phyloP scores from a whole-genome alignment of 2,113 vertebrate genomes.

The Lonchura striata region DNA sequence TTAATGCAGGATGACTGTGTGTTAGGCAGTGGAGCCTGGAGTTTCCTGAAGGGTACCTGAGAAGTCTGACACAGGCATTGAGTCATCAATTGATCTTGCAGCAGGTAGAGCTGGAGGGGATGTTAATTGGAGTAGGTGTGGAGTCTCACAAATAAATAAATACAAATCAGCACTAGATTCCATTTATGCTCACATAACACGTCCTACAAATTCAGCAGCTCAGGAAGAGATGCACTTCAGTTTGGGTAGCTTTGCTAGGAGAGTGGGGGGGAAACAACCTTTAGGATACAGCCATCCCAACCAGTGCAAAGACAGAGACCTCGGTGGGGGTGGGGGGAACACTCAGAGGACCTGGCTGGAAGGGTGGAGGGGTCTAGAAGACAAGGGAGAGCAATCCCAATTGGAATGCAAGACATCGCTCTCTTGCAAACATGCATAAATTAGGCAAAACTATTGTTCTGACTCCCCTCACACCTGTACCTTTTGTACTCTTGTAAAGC shows the following conservation, averaged over 20 bases:
- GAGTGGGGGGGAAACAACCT: background rate
- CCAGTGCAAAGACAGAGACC: background rate
- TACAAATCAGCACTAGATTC: background rate
- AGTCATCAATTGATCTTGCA: background rate
- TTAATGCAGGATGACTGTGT: background rate
- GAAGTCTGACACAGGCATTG: background rate
- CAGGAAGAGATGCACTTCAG: background rate
- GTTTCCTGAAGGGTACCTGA: background rate
- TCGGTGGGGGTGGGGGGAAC: background rate
- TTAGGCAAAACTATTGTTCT: background rate
- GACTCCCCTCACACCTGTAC: background rate
- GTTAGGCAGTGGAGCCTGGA: background rate
- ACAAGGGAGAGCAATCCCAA: background rate
- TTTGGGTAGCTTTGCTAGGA: background rate
- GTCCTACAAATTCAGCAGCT: background rate
- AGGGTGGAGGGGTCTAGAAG: background rate
- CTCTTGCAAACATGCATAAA: background rate
- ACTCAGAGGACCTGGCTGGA: accelerated
- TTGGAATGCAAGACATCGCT: background rate
- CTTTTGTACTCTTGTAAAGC: background rate
- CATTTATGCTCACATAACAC: background rate
- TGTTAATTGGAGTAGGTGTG: background rate
- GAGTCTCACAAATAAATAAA: background rate
- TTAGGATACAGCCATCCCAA: background rate
- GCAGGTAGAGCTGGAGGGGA: background rate